Evolutionary conservation across 2,113 vertebrate species (phyloP).

Genomic region (Gallinago jamesoni): DNA sequence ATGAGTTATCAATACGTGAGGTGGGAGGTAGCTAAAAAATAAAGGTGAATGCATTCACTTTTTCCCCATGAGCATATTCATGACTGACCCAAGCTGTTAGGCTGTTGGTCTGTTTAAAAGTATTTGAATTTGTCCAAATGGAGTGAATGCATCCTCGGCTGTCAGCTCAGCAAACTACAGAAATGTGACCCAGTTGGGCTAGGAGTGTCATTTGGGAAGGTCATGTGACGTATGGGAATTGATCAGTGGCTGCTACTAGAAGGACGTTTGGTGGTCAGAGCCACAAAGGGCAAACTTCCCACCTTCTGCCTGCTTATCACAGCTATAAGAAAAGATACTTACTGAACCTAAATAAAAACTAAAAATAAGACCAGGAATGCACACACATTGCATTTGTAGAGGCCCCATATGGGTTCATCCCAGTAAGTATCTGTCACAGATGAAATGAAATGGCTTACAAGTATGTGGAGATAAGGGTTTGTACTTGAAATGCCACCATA

Average conservation of each 20-base stretch:
- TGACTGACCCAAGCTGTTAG: background rate
- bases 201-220: background rate
- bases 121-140: background rate
- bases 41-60: background rate
- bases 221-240: fast-evolving
- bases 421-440: background rate
- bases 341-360: background rate
- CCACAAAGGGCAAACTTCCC: background rate
- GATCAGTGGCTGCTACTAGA: background rate
- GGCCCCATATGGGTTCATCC: background rate
- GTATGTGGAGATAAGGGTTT: background rate
- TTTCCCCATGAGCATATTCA: background rate
- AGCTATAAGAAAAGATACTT: background rate
- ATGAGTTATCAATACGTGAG: background rate
- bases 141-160: background rate
- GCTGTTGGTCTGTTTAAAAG: background rate
- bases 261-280: background rate
- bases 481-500: background rate
- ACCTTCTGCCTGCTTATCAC: background rate
- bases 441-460: background rate
- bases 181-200: background rate
- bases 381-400: background rate
- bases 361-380: background rate
- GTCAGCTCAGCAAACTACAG: background rate
- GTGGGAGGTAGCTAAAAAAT: background rate